Conservation (phyloP, 2,113 vertebrate species). For the Chinchilla lanigera region DNA sequence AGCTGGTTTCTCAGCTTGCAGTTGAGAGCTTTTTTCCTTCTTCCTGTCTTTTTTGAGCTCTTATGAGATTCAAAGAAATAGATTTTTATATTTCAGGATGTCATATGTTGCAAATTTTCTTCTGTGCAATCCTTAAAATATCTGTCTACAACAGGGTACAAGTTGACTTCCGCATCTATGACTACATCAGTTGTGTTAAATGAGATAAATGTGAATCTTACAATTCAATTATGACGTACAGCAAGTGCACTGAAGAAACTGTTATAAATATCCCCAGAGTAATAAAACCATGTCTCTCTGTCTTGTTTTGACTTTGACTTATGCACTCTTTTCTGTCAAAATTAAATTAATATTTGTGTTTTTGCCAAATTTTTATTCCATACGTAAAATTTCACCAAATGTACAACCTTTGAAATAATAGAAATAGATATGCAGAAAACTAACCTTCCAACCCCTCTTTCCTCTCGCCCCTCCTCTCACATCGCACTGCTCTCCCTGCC, state of each 20-base stretch:
- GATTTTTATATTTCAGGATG: slow-evolving; percentile 13
- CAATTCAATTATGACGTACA: rapidly evolving
- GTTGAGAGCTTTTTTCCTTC: background rate
- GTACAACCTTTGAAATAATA: background rate
- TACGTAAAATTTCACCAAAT: background rate
- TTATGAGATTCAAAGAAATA: background rate
- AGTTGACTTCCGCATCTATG: background rate
- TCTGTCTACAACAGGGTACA: background rate
- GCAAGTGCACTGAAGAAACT: no score
- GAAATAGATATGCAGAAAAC: background rate
- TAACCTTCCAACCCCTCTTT: background rate
- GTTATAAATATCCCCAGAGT: background rate
- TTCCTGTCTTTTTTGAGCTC: background rate
- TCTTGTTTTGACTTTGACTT: background rate
- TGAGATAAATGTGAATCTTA: background rate
- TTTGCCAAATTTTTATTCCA: background rate
- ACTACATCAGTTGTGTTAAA: background rate
- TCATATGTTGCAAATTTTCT: slow-evolving; percentile 1
- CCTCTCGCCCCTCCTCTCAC: background rate
- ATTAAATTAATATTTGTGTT: background rate
- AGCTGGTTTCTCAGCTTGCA: background rate
- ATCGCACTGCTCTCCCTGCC: background rate
- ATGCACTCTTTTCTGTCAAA: background rate
- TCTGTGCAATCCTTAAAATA: background rate
- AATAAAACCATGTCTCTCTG: background rate